Evolutionary conservation across 2,888 invertebrate species (phyloP), one percentile per base, ranked within the genome.

Genomic region (Prenolepis imparis): DNA sequence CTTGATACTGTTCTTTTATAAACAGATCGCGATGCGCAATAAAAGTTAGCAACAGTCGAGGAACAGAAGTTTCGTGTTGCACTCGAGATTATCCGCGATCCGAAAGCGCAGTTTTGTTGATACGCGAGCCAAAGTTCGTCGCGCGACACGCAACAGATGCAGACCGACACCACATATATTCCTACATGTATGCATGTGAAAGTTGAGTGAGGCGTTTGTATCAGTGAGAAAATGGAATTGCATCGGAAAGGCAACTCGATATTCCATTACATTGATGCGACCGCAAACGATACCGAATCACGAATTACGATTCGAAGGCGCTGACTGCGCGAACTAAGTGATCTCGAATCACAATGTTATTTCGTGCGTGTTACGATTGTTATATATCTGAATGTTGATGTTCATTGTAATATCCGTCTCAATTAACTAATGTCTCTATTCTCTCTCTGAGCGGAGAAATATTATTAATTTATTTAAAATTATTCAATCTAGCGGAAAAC

Each of bases 181-280:
- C 21, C 28, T 18, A 28, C 3, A 28, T 28, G 3, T 28, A 28
- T 28, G 52, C 67, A 21, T n/a, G 18, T 28, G 55, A 52, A 66
- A 82, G 61, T 74, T 68, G 63, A 82, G 52, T 48, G 36, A 66
- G 41, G 57, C 28, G 55, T 57, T 67, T 66, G 78, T 48, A 80
- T 81, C 36, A 21, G n/a, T 12, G 57, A 36, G 86, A 77, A 83
- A 85, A 82, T 84, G 82, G 81, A 68, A 81, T 63, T 48, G 68
- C 64, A 75, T 67, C 11, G 80, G 78, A 36, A 66, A 57, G 57
- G 82, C 55, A 82, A 89, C 84, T 90, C 90, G 86, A 91, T 91
- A 91, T 90, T 87, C 86, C 84, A 87, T 88, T 88, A 86, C 87
- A 81, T 57, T 64, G 83, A 77, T 59, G 83, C 57, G 70, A 55